Conservation (phyloP, 2,113 vertebrate genomes). For the Heterotilapia buettikoferi region DNA sequence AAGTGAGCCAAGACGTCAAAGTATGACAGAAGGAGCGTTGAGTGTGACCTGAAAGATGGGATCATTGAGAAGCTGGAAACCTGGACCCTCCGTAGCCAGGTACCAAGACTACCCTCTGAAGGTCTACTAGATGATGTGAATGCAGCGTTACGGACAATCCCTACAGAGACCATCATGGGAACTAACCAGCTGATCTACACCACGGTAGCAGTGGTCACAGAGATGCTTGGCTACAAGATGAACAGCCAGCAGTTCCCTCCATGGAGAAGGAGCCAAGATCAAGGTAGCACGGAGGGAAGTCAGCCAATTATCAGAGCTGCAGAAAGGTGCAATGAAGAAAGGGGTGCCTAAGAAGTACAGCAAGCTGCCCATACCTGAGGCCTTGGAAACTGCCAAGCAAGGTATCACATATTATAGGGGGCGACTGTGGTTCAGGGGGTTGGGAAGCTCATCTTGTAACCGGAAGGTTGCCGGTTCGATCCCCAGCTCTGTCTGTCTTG, state of each 20-base stretch:
- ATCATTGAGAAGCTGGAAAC: not conserved
- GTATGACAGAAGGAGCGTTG: fast-evolving
- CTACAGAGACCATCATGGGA: not conserved
- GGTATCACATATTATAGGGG: no score
- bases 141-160: not conserved
- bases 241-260: not conserved
- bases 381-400: not conserved
- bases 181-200: not conserved
- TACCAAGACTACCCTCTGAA: not conserved
- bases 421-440: no score
- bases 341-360: not conserved
- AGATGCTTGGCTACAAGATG: not conserved
- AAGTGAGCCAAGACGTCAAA: not conserved
- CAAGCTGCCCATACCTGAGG: not conserved
- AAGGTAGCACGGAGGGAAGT: fast-evolving
- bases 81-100: not conserved
- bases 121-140: not conserved
- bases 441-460: not conserved
- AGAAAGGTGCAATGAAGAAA: fast-evolving
- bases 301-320: not conserved
- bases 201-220: not conserved
- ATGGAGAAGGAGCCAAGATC: fast-evolving
- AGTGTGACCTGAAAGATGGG: not conserved
- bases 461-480: fast-evolving
- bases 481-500: not conserved